These are phyloP conservation scores for Formicarius rufipectus DNA, from an alignment of 2,113 vertebrate genomes.

Conservation along the genomic window DNA sequence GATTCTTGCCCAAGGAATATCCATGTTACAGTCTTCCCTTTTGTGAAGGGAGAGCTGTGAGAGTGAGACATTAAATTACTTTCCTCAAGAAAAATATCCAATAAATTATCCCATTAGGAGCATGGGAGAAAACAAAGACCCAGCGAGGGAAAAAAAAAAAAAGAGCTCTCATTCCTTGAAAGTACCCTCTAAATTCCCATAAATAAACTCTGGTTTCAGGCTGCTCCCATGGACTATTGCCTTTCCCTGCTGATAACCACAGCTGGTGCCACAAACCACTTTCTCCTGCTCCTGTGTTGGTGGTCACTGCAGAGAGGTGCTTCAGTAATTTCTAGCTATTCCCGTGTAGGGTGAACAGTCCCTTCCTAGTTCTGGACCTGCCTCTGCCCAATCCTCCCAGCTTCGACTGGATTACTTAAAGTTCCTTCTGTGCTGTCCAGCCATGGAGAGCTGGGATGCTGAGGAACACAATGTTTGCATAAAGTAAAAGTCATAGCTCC, in stretches of 20 bases:
- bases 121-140: neutral
- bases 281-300: neutral
- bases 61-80: neutral
- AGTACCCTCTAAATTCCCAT: neutral
- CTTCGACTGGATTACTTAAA: neutral
- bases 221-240: neutral
- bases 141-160: rapidly evolving
- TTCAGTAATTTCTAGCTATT: neutral
- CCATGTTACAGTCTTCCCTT: neutral
- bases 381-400: neutral
- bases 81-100: neutral
- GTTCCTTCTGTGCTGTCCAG: neutral
- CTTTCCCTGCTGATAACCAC: neutral
- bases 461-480: neutral
- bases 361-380: neutral
- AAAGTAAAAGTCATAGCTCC: neutral
- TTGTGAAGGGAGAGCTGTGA: neutral
- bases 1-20: neutral
- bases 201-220: neutral
- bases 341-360: neutral
- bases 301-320: neutral
- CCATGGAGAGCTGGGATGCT: neutral
- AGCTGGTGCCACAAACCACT: neutral
- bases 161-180: neutral
- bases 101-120: neutral